A percentile compares a stretch with the other conserved stretches of the same genome.
Evolutionary conservation across 2,888 invertebrate species (phyloP).

Genomic region (Galeruca laticollis): DNA sequence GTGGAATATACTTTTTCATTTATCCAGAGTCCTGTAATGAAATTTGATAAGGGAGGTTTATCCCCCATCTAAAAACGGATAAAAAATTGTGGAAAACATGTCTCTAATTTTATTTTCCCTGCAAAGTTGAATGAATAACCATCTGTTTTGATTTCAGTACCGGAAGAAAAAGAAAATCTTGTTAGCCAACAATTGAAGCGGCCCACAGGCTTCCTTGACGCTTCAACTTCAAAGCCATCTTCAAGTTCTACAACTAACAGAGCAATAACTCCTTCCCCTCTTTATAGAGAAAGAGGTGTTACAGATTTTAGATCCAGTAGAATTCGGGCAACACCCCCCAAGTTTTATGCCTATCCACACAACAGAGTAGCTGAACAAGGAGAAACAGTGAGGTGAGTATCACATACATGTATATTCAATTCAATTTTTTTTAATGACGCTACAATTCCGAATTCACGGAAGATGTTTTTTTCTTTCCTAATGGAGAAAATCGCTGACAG

Average conservation of each 20-base stretch:
- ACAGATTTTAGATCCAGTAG: slow-evolving; percentile 48
- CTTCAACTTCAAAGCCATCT: slow-evolving; percentile 49
- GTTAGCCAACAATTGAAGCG: slow-evolving; percentile 77
- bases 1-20: no score
- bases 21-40: no score
- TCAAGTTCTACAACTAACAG: slow-evolving; percentile 54
- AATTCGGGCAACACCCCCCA: slow-evolving; percentile 72
- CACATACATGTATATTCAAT: no score
- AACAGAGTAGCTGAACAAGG: slow-evolving; percentile 88
- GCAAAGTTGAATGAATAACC: not conserved
- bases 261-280: slow-evolving; percentile 50
- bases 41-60: no score
- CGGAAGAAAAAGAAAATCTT: slow-evolving; percentile 84
- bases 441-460: no score
- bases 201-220: slow-evolving; percentile 69
- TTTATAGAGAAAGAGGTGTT: slow-evolving; percentile 38
- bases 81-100: no score
- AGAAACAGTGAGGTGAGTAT: slow-evolving; percentile 73
- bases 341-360: slow-evolving; percentile 88
- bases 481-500: no score
- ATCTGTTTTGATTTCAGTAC: slow-evolving; percentile 70
- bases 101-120: not conserved
- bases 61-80: no score
- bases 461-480: no score
- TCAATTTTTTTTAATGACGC: no score